Base-by-base conservation (phyloP, 2,113 vertebrate species). In the Numida meleagris region DNA sequence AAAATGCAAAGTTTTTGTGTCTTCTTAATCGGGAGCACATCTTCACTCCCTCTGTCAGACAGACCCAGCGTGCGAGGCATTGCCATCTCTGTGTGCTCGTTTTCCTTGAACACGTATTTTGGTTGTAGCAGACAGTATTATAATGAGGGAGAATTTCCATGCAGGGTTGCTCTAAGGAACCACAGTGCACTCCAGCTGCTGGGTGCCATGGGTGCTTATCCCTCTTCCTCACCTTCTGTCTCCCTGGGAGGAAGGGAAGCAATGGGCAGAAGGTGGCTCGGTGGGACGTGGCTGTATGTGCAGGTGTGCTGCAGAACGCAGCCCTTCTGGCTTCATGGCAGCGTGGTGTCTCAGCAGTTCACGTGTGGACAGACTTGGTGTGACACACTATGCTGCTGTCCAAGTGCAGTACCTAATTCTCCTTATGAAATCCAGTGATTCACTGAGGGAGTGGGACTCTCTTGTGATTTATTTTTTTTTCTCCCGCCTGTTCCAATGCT, bases 61-160 rank as follows among this genome's bases (percentile, higher is more conserved):
- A 53, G 38, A 6, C 12, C 8, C 1, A 2, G 13, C 0, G 0
- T 42, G 45, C 15, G 14, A 20, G 17, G 50, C 27, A 1, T 4
- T 33, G 57, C 9, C 33, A 2, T 20, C 7, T 12, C 0, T 10
- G 13, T 15, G 50, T 14, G 31, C 6, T 70, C 48, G 12, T 12
- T 59, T 57, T 34, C 40, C 67, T 7, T 3, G 43, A 25, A 6
- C 6, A 8, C 17, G 2, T 17, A 0, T 10, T 34, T 3, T 13
- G 9, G 66, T 9, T 2, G 6, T n/a, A 55, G 58, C 29, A 6
- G 31, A 29, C 58, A 23, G 13, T 12, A n/a, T 34, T 12, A n/a
- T 29, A 51, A 17, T 3, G 0, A 42, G 29, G 46, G n/a, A 31
- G 40, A 10, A 15, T 75, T 43, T 10, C 61, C 33, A 33, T 46